phyloP scores from a whole-genome alignment of 2,113 vertebrate species.

The Platysteira castanea region DNA sequence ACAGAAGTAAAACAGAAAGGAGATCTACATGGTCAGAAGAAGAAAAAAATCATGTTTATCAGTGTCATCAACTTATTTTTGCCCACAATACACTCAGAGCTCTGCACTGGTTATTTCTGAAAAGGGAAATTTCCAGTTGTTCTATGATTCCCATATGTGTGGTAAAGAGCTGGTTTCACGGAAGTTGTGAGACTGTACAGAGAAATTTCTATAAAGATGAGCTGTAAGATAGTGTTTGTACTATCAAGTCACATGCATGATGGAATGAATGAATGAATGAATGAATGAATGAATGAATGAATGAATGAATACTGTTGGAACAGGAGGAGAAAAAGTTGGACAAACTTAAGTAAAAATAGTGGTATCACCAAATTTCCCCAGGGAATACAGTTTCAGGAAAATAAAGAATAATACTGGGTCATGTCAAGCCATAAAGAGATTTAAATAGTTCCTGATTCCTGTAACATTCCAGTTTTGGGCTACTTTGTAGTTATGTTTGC shows the following conservation, averaged over 20 bases:
- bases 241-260: not conserved
- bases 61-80: not conserved
- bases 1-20: not conserved
- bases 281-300: not conserved
- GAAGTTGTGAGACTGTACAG: not conserved
- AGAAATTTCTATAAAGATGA: not conserved
- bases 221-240: not conserved
- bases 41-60: not conserved
- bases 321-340: not conserved
- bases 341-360: not conserved
- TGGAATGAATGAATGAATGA: not conserved
- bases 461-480: not conserved
- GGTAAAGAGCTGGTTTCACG: not conserved
- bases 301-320: not conserved
- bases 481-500: not conserved
- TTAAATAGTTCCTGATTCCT: not conserved
- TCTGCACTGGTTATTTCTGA: not conserved
- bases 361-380: not conserved
- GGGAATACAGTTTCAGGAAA: not conserved
- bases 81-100: not conserved
- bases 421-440: not conserved
- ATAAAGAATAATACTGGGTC: not conserved
- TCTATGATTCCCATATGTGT: not conserved
- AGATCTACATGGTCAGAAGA: not conserved
- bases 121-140: not conserved